Base-by-base conservation (phyloP, 2,113 vertebrate species). In the Desmodus rotundus region DNA sequence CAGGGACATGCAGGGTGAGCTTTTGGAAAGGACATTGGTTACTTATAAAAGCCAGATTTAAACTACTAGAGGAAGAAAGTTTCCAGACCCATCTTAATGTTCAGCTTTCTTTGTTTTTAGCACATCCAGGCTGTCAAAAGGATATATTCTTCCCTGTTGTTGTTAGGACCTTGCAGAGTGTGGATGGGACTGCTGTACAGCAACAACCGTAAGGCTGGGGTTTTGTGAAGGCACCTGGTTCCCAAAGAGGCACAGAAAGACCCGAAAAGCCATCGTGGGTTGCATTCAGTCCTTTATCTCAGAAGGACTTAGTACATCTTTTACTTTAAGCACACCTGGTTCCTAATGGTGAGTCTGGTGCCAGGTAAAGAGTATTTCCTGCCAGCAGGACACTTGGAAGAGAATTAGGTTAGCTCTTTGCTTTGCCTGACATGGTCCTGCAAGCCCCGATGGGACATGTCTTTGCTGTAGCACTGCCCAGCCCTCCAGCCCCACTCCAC, bases 371-470 rank as follows among this genome's bases (percentile, higher is more conserved):
- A 54, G 13, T 15, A 13, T 38, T 70, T 43, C 41, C 33, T 24
- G 19, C 58, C 33, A 70, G 52, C 16, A 9, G 41, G 41, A 45
- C 12, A 15, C 61, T 54, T 0, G 0, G 81, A 52, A 80, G 43
- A 72, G 47, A 80, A 11, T 26, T 26, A 16, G 5, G 26, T 22
- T 50, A 3, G 45, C 2, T 54, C 74, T 90, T 87, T n/a, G 52
- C 70, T 91, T 93, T 83, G 28, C 26, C 9, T 4, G 0, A 4
- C 6, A 6, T 1, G 5, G 8, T 68, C 76, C 65, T 67, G 24
- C 22, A 31, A 2, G n/a, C 67, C 41, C 50, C 17, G 0, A 0
- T 15, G 1, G n/a, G n/a, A 31, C 41, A 47, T 1, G 15, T 14
- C 50, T 72, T 7, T 52, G 74, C 81, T 26, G 36, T 14, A 28